Evolutionary conservation across 2,113 vertebrate genomes (phyloP).

Genomic region (Glaucidium brasilianum): DNA sequence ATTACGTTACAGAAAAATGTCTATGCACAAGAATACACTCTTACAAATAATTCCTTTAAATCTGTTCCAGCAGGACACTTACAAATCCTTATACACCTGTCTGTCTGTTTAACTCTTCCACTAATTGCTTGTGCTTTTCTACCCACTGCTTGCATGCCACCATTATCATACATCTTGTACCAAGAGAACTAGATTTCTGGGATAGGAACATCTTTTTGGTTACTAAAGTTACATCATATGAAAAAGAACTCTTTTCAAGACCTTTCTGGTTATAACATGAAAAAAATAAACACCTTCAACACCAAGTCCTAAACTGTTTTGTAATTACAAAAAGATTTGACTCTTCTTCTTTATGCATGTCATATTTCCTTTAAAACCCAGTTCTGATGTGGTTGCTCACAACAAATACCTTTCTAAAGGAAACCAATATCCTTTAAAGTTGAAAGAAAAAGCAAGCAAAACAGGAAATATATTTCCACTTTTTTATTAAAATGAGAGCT

Average conservation of each 20-base stretch:
- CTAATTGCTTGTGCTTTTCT: background rate
- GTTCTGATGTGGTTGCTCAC: background rate
- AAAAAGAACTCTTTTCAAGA: background rate
- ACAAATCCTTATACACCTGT: background rate
- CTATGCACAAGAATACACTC: background rate
- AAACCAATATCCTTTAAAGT: background rate
- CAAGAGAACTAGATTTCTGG: background rate
- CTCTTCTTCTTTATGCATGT: background rate
- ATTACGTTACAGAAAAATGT: background rate
- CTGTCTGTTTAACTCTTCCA: background rate
- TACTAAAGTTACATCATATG: background rate
- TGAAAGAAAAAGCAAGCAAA: background rate
- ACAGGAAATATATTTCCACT: background rate
- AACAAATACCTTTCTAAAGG: background rate
- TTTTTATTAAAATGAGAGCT: conserved; percentile 7
- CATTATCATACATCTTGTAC: background rate
- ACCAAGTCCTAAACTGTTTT: background rate
- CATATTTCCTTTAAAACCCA: background rate
- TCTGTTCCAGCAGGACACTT: background rate
- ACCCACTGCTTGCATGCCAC: background rate
- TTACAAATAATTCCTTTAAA: background rate
- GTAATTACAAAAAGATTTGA: background rate
- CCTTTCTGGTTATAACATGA: background rate
- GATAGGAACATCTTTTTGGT: background rate
- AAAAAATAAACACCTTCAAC: background rate